phyloP scores from a whole-genome alignment of 2,797 vertebrate species.

The Dromococcyx pavoninus region DNA sequence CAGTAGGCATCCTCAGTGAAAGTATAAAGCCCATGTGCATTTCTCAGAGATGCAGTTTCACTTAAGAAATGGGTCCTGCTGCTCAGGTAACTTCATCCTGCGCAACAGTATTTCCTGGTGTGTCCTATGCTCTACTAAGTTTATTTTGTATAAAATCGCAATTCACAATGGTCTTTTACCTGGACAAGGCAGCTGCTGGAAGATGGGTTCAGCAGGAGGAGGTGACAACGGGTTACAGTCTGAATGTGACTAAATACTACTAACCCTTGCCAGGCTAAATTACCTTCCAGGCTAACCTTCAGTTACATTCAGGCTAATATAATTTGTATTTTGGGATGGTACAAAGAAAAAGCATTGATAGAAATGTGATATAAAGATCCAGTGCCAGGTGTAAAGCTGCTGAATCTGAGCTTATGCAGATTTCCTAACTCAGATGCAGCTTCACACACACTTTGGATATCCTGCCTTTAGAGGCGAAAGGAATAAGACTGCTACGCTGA shows the following conservation, averaged over 20 bases:
- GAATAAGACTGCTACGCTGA: not conserved
- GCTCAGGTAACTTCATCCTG: not conserved
- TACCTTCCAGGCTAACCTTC: not conserved
- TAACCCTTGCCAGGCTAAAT: not conserved
- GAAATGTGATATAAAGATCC: not conserved
- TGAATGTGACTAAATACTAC: not conserved
- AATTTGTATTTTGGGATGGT: not conserved
- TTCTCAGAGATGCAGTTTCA: not conserved
- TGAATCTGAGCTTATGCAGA: not conserved
- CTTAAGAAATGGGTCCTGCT: not conserved
- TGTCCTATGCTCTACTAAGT: not conserved
- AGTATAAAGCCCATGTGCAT: rapidly evolving
- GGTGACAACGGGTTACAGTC: not conserved
- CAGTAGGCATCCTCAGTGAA: not conserved
- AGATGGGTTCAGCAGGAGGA: not conserved
- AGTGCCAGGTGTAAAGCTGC: not conserved
- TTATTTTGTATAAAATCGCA: not conserved
- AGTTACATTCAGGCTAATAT: not conserved
- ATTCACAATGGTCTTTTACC: not conserved
- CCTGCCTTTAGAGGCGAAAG: not conserved
- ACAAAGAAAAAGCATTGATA: not conserved
- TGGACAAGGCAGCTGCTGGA: not conserved
- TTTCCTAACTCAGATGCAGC: not conserved
- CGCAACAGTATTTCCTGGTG: not conserved
- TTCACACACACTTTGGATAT: not conserved